A percentile compares a stretch with the other conserved stretches of the same genome.
phyloP scores from a whole-genome alignment of 2,888 invertebrate genomes.

The Hydropsyche betteni region DNA sequence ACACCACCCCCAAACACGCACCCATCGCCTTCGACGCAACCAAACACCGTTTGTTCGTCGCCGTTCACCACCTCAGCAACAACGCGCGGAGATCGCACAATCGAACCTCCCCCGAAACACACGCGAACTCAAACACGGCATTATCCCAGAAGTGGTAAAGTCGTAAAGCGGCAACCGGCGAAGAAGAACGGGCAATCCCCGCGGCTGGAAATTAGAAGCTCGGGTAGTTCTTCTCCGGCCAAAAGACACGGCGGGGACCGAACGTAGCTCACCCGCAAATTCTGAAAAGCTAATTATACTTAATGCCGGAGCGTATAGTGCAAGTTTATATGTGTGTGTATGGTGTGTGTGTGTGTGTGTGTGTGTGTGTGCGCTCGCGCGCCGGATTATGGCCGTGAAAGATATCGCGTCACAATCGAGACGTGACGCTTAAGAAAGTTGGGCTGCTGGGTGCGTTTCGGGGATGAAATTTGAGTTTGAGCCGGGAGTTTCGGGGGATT shows the following conservation, averaged over 20 bases:
- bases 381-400: no score
- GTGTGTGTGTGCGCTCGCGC: no score
- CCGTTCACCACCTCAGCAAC: slow-evolving; percentile 55
- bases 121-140: neutral
- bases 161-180: slow-evolving; percentile 17
- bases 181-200: neutral
- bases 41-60: slow-evolving; percentile 63
- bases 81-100: neutral
- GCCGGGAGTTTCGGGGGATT: neutral
- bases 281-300: slow-evolving; percentile 29
- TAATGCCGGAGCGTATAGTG: neutral
- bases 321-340: no score
- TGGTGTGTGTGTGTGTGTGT: no score
- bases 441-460: no score
- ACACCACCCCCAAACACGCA: no score
- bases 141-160: slow-evolving; percentile 7
- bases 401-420: no score
- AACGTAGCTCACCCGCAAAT: slow-evolving; percentile 18
- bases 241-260: slow-evolving; percentile 29
- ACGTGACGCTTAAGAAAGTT: no score
- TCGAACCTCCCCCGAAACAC: neutral
- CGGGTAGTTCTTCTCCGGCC: slow-evolving; percentile 20
- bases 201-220: slow-evolving; percentile 29
- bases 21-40: slow-evolving; percentile 57
- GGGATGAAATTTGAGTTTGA: neutral